Evolutionary conservation across 2,113 vertebrate species (phyloP), one percentile per base, ranked within the genome.

Genomic region (Triplophysa dalaica): DNA sequence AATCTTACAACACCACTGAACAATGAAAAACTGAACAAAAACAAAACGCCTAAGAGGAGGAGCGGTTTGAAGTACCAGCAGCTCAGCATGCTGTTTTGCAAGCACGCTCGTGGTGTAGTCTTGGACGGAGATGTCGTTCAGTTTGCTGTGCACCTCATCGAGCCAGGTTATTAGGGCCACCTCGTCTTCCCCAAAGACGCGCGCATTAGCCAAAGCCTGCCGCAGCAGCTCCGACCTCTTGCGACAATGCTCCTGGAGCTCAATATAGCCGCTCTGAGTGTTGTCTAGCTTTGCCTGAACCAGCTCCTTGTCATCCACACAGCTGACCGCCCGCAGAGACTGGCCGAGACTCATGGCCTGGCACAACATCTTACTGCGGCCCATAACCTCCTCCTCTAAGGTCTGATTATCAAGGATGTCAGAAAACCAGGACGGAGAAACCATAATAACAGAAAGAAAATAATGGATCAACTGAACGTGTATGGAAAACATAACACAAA

Each of bases 101-200:
- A 99, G 94, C 64, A 94, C 90, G 68, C 94, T 93, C 72, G 89
- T 84, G 87, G 84, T 92, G 93, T 93, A 93, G 82, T 98, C 95
- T 86, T 94, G 94, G 84, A 96, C 93, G 19, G 93, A 92, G 80
- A 97, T 90, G 83, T 92, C 93, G 84, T 87, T 90, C 88, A 99
- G 92, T 84, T 90, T 94, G 76, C 90, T 87, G 86, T 97, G 94
- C 38, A 91, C 90, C 90, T 99, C 97, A 29, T 90, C 94, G 83
- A 99, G 94, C 98, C 98, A 99, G 91, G 95, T 99, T 95, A 99
- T 95, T 89, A 99, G 87, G 68, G 95, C 96, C 88, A 99, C 97
- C 91, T 98, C 95, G 0, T 99, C 97, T 83, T 97, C 96, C 78
- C 97, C 96, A 87, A 99, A 99, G 88, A 98, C 94, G 90, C 94